Evolutionary conservation across 2,797 vertebrate genomes (phyloP).

Genomic region (Spondyliosoma cantharus): DNA sequence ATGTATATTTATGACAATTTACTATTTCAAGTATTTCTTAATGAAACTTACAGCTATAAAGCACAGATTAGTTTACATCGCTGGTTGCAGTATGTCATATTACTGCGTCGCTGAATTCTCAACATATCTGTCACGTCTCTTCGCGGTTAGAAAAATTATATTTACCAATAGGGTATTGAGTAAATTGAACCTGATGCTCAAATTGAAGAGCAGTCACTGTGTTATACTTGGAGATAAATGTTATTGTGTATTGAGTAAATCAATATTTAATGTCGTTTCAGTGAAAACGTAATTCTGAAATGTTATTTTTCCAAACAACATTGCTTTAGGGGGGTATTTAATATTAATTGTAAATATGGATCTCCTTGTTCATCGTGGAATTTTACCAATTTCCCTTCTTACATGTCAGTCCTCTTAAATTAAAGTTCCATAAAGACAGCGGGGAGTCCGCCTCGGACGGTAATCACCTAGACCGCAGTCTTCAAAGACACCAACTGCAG

Average conservation of each 20-base stretch:
- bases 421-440: background rate
- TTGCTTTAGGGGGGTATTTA: background rate
- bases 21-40: background rate
- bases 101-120: background rate
- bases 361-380: background rate
- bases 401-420: background rate
- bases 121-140: background rate
- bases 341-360: background rate
- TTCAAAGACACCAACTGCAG: background rate
- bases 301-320: background rate
- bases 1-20: background rate
- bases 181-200: background rate
- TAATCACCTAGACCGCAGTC: conserved; percentile 8
- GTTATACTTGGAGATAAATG: no score
- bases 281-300: background rate
- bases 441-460: background rate
- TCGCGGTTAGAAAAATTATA: background rate
- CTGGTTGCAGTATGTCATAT: background rate
- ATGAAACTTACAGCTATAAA: background rate
- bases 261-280: background rate
- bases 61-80: background rate
- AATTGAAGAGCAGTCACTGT: no score
- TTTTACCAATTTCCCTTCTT: background rate
- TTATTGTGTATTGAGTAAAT: background rate
- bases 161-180: background rate